Conservation (phyloP, 2,113 vertebrate species). For the Phoxinus phoxinus region DNA sequence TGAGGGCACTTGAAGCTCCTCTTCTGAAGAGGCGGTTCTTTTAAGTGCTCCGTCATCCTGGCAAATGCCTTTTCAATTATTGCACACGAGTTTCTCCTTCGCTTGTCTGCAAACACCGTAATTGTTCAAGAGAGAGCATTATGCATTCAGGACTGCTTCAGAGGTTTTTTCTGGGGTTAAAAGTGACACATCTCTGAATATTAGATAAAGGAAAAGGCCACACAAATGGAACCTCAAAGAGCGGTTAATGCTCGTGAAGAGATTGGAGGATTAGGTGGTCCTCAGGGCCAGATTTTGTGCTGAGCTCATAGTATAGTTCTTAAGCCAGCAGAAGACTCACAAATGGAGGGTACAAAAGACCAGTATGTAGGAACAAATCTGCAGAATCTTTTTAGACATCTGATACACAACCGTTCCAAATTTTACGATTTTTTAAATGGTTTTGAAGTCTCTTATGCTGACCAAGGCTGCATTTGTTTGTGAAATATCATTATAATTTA, state of each 20-base stretch:
- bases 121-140: constrained; percentile 8
- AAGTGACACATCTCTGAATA: constrained; percentile 44
- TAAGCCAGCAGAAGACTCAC: constrained; percentile 7
- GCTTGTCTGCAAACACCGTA: constrained; percentile 12
- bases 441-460: background rate
- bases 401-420: background rate
- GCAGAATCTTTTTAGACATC: background rate
- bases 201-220: constrained; percentile 60
- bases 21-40: constrained; percentile 53
- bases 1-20: constrained; percentile 53
- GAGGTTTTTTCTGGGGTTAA: constrained; percentile 25
- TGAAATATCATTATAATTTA: background rate
- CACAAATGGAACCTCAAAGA: constrained; percentile 62
- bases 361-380: constrained; percentile 7
- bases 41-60: background rate
- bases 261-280: constrained; percentile 67
- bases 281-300: constrained; percentile 58
- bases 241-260: constrained; percentile 55
- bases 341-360: constrained; percentile 21
- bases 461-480: background rate
- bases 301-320: constrained; percentile 53
- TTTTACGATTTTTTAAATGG: background rate
- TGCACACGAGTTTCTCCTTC: background rate
- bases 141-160: constrained; percentile 1
- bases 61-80: constrained; percentile 37